phyloP scores from a whole-genome alignment of 2,888 invertebrate genomes.

The Drosophila niveifrons region DNA sequence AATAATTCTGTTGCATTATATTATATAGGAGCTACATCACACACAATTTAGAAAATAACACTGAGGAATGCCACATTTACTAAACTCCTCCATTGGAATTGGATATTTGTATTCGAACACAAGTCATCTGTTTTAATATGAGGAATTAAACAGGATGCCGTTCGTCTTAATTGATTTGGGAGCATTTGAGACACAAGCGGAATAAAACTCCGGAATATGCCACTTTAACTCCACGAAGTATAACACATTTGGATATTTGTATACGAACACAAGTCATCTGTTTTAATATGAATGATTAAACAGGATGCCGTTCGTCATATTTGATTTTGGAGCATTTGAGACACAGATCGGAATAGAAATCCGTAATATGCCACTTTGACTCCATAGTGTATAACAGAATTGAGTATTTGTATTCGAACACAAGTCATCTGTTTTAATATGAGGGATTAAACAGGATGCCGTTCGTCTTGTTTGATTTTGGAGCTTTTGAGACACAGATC shows the following conservation, averaged over 20 bases:
- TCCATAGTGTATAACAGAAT: conserved; percentile 14
- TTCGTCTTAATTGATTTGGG: conserved; percentile 42
- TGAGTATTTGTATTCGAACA: conserved; percentile 40
- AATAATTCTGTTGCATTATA: conserved; percentile 2
- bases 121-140: conserved; percentile 58
- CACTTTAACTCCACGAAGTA: conserved; percentile 51
- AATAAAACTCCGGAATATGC: conserved; percentile 30
- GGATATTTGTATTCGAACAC: conserved; percentile 34
- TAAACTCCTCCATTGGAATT: not conserved
- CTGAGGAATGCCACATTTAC: not conserved
- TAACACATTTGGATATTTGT: conserved; percentile 14
- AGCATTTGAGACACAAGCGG: conserved; percentile 64
- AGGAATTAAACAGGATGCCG: conserved; percentile 49
- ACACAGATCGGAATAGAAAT: conserved; percentile 17
- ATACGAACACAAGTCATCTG: conserved; percentile 58
- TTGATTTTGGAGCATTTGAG: conserved; percentile 48
- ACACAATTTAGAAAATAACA: conserved; percentile 14
- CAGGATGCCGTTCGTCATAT: conserved; percentile 53
- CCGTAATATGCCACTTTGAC: conserved; percentile 35
- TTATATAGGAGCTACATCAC: conserved; percentile 20
- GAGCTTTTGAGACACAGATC: conserved; percentile 47
- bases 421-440: conserved; percentile 57
- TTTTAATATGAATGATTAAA: conserved; percentile 42
- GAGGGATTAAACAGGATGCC: conserved; percentile 54
- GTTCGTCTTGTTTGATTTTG: conserved; percentile 30